phyloP scores from a whole-genome alignment of 2,888 invertebrate genomes.

The Hydraecia micacea region DNA sequence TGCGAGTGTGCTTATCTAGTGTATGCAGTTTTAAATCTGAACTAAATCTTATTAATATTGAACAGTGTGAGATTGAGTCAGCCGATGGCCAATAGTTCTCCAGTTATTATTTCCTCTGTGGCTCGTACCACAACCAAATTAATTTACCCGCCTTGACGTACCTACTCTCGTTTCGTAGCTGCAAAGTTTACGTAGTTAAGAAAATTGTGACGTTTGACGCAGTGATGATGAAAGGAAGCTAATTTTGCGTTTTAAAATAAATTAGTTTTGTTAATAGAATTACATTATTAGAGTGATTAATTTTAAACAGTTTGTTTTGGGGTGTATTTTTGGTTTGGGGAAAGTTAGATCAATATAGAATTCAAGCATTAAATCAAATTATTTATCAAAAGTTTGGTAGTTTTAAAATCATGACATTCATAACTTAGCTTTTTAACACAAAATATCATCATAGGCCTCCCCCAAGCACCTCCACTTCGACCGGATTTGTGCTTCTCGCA shows the following conservation, averaged over 20 bases:
- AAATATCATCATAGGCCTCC: too few relatives aligned
- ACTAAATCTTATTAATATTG: too few relatives aligned
- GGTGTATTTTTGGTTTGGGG: background rate
- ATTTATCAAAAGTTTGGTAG: background rate
- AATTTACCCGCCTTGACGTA: conserved; percentile 36
- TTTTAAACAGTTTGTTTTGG: background rate
- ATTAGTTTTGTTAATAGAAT: conserved; percentile 18
- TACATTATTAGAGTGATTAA: background rate
- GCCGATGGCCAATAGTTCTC: background rate
- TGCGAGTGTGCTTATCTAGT: too few relatives aligned
- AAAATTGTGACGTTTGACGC: conserved; percentile 40
- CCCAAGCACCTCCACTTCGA: too few relatives aligned
- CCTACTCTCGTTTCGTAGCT: conserved; percentile 31
- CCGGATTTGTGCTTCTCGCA: too few relatives aligned
- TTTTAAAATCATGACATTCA: background rate
- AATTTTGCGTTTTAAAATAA: conserved; percentile 16
- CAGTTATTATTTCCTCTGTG: conserved; percentile 26
- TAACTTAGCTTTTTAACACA: background rate
- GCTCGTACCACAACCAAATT: conserved; percentile 35
- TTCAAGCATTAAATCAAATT: background rate
- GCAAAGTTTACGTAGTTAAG: conserved; percentile 31
- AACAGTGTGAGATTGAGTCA: background rate
- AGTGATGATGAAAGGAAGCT: conserved; percentile 14
- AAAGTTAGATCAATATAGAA: background rate
- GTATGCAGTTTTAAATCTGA: too few relatives aligned